Base-by-base conservation (phyloP, 1,140 invertebrate species). In the Pentalonia nigronervosa region DNA sequence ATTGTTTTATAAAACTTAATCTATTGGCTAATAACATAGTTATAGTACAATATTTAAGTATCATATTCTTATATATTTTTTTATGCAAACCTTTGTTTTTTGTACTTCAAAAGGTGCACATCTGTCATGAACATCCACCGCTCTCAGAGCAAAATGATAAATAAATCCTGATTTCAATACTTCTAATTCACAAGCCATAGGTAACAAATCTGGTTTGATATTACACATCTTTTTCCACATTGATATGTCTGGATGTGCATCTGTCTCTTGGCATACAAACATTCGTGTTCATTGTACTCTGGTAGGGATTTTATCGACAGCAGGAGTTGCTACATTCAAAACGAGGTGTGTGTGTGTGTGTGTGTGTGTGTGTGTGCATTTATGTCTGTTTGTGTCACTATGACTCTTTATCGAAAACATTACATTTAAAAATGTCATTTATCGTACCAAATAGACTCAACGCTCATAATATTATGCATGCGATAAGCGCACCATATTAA, bases 101-200 rank as follows among this genome's bases (percentile, higher is more conserved):
- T 48, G 9, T 47, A 83, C 0, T 7, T 50, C 47, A 90, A 41
- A 90, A 53, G 88, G 88, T 1, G 50, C 53, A 21, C 50, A 14
- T 53, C 88, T 50, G 56, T 90, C 30, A 36, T 90, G 88, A 4
- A 60, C 53, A 36, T 90, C 88, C 1, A 90, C 88, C 2, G 88
- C 88, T 50, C 88, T 90, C 20, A 90, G 36, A 56, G 30, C 30
- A 90, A 90, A 90, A 56, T 90, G 21, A 36, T 90, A 90, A 23
- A 34, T 30, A 36, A 60, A 25, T 11, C 88, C 88, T 56, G 25
- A 25, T 2, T 48, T 34, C 60, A 60, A 90, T 0, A 34, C 2
- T 34, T 25, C 50, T n/a, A 90, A 21, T 53, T 90, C 88, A 90
- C 53, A 90, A 36, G 47, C 47, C 88, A 90, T 90, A 36, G 88